Evolutionary conservation across 2,888 invertebrate genomes (phyloP), one percentile per base, ranked within the genome.

Genomic region (Eutolmus rufibarbis): DNA sequence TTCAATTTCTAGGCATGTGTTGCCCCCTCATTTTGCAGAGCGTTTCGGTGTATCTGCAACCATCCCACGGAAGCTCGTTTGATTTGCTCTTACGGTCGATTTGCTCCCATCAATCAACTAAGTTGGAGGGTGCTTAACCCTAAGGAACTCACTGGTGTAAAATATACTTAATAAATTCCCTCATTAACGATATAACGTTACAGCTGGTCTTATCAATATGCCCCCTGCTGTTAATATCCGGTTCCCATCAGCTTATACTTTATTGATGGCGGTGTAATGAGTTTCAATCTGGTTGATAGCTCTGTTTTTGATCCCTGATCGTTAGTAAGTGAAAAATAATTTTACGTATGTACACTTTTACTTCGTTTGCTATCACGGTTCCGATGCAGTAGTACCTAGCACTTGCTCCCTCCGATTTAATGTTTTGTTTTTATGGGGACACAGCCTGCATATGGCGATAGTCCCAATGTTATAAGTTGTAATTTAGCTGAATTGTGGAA

Each of bases 201-300:
- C 31, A 74, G 14, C 19, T 74, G 37, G 28, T 23, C 31, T 85
- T 85, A 85, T 85, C 85, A 28, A 43, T 43, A 14, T 85, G n/a
- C n/a, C n/a, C n/a, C n/a, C n/a, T n/a, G n/a, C 43, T 85, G 74
- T 46, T 74, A 85, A 85, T 85, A 74, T 85, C 74, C 85, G 85
- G 28, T 37, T 74, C 28, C 74, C 51, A 40, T 74, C 74, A 74
- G 74, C 23, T 28, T 43, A 28, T 74, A 43, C 74, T 74, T 85
- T 85, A 74, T 74, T 85, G 51, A 84, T 84, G 74, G 74, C 66
- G 37, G 28, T n/a, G 7, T 85, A 85, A 85, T 85, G 85, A 85
- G 74, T 74, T 85, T 74, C 46, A 85, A 66, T 84, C 66, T 66
- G 2, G 40, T 66, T 66, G 66, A 66, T 84, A 14, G 66, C 14